Evolutionary conservation across 2,113 vertebrate genomes (phyloP).

Genomic region (Glaucomys volans): DNA sequence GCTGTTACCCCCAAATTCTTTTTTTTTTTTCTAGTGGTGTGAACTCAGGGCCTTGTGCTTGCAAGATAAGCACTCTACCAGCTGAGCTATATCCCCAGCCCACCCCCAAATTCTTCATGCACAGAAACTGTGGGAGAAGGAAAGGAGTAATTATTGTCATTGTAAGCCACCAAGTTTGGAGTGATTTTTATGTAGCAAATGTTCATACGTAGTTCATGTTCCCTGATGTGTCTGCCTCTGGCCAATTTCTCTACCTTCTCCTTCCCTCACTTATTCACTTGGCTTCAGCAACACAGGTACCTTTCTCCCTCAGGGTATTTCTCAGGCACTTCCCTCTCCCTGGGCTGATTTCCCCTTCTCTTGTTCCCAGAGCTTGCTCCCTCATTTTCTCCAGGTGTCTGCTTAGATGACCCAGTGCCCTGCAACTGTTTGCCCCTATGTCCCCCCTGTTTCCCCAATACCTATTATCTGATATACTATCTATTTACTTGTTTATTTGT

Average conservation of each 20-base stretch:
- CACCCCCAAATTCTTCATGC: neutral
- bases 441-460: neutral
- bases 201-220: no score
- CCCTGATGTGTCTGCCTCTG: neutral
- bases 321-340: neutral
- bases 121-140: neutral
- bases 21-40: no score
- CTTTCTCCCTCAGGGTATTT: neutral
- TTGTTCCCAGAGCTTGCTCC: fast-evolving
- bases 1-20: neutral
- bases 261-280: neutral
- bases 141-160: neutral
- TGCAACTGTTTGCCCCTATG: neutral
- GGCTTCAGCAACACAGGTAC: neutral
- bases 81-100: no score
- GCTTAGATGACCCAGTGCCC: neutral
- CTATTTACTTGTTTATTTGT: neutral
- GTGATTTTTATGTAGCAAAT: neutral
- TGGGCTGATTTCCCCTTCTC: neutral
- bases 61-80: no score
- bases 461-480: neutral
- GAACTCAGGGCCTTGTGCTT: no score
- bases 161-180: neutral
- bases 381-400: neutral
- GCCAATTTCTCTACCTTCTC: neutral